Base-by-base conservation (phyloP, 2,113 vertebrate genomes). In the Nyctereutes procyonoides region DNA sequence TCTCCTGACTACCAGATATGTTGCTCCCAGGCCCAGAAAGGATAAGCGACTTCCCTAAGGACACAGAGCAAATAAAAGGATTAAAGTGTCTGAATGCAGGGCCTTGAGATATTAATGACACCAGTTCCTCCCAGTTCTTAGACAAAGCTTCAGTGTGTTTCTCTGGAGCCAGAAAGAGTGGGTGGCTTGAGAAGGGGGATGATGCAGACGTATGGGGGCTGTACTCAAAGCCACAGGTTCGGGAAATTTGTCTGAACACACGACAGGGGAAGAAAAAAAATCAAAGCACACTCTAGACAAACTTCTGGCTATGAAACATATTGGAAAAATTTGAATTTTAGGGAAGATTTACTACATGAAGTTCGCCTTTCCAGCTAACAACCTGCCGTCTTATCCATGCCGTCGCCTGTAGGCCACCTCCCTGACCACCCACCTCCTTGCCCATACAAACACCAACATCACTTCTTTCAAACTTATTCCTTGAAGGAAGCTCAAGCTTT, bases 1-100 rank as follows among this genome's bases (percentile, higher is more conserved):
- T 10, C 32, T n/a, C 60, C 53, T 22, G 5, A 65, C 55, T 14
- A 20, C 19, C n/a, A 24, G 85, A 19, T 58, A 30, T 24, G 58
- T 65, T 17, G 77, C 35, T 89, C 35, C 53, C 19, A 76, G 88
- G 77, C 85, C 35, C 82, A 93, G 89, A 88, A 93, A 93, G 26
- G 55, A 19, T 16, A 43, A 73, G 38, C 7, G 55, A 92, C 73
- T 93, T 95, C 89, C 74, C 51, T 56, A 38, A 92, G 38, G 83
- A 80, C 80, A 51, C 22, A 73, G 76, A 95, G 67, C 73, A 92
- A 95, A 92, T 67, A 74, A 77, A 86, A 92, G 96, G 69, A 91
- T 94, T 71, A 94, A 28, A 15, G 14, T 9, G 28, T 81, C 13
- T 38, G 79, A 92, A 74, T 11, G 30, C 51, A 81, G 76, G 87